Evolutionary conservation across 37 sponge, comb jelly and placozoan genomes (phyloP).

Genomic region (Aplysina aerophoba): DNA sequence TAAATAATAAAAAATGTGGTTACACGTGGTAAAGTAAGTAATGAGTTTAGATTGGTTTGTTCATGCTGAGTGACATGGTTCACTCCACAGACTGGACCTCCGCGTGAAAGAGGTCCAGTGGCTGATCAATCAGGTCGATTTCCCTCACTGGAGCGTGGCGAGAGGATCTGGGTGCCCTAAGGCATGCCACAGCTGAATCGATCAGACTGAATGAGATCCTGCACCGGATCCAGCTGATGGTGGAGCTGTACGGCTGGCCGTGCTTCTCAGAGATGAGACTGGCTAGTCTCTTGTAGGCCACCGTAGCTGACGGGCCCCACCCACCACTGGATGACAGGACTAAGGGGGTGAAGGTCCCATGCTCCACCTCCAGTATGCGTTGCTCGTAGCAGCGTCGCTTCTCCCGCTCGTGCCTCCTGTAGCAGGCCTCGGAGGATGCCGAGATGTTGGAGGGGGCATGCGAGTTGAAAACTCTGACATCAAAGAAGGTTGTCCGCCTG

Average conservation of each 20-base stretch:
- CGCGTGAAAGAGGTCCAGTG: neutral
- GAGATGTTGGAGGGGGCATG: neutral
- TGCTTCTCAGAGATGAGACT: neutral
- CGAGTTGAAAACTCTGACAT: conserved; percentile 3
- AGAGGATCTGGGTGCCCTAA: neutral
- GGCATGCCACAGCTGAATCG: conserved; percentile 9
- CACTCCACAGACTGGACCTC: neutral
- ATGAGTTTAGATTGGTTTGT: no score
- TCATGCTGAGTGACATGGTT: no score
- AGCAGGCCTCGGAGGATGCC: neutral
- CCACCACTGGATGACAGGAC: neutral
- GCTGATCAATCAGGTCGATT: neutral
- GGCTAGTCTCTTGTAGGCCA: neutral
- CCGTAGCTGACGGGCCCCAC: neutral
- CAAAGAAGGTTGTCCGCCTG: neutral
- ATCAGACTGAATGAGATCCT: neutral
- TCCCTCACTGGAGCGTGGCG: neutral
- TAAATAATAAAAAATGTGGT: no score
- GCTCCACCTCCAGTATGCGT: neutral
- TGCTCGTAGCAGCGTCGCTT: neutral
- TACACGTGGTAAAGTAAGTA: no score
- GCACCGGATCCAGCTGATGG: neutral
- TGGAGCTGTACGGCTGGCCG: no score
- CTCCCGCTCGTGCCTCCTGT: conserved; percentile 7
- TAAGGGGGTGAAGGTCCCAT: conserved; percentile 20